Conservation (phyloP, 2,888 invertebrate genomes). For the Chelonus formosanus region DNA sequence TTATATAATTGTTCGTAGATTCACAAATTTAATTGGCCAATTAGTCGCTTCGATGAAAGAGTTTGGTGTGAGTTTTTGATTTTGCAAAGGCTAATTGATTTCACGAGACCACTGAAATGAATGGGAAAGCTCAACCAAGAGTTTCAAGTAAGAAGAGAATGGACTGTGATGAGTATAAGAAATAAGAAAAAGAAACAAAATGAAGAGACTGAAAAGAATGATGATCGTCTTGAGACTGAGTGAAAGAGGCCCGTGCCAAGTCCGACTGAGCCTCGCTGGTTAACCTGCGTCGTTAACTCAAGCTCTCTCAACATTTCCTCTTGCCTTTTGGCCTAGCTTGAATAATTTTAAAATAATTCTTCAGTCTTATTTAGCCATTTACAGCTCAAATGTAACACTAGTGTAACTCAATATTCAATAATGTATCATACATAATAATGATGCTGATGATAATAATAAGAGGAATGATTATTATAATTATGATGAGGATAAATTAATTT, state of each 20-base stretch:
- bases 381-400: no score
- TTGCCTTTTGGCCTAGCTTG: neutral
- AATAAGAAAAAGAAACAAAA: constrained; percentile 6
- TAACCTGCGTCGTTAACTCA: constrained; percentile 36
- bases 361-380: neutral
- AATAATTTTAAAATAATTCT: constrained; percentile 2
- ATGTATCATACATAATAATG: no score
- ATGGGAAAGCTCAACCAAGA: constrained; percentile 7
- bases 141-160: neutral
- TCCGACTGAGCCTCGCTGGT: constrained; percentile 21
- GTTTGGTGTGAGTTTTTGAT: constrained; percentile 38
- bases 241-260: constrained; percentile 21
- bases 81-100: constrained; percentile 37
- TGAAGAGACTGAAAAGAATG: constrained; percentile 1
- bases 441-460: no score
- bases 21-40: constrained; percentile 46
- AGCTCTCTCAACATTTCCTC: constrained; percentile 16
- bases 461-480: constrained; percentile 15
- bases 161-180: neutral
- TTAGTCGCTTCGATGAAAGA: constrained; percentile 48
- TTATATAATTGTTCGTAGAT: constrained; percentile 24
- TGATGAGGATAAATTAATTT: neutral
- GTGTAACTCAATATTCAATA: no score
- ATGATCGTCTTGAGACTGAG: neutral
- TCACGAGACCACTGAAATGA: constrained; percentile 6